These are phyloP conservation scores for Dendrocincla fuliginosa DNA, from an alignment of 2,797 vertebrate species.

Conservation along the genomic window DNA sequence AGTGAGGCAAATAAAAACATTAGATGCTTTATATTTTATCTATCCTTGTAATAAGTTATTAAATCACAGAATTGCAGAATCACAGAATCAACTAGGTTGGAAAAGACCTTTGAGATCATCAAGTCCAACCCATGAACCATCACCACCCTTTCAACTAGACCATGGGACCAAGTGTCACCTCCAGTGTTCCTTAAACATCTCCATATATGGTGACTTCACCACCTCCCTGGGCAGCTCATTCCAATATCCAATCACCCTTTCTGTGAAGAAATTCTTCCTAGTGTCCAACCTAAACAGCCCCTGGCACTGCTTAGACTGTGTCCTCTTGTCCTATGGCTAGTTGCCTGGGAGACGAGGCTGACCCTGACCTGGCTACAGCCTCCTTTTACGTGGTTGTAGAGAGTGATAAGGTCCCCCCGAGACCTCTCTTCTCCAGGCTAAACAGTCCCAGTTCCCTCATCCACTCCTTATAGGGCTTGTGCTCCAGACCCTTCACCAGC, in stretches of 20 bases:
- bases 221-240: background rate
- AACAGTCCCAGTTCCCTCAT: background rate
- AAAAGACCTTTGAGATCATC: background rate
- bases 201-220: background rate
- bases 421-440: background rate
- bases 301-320: background rate
- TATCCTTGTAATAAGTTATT: background rate
- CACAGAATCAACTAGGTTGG: background rate
- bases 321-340: background rate
- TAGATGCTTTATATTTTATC: background rate
- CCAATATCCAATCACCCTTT: background rate
- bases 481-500: background rate
- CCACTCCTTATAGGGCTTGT: background rate
- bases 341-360: background rate
- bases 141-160: background rate
- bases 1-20: background rate
- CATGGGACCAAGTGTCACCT: background rate
- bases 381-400: background rate
- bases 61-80: background rate
- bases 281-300: background rate
- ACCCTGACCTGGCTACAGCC: background rate
- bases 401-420: background rate
- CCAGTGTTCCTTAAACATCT: background rate
- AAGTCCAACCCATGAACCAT: background rate
- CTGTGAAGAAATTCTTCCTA: background rate